phyloP scores from a whole-genome alignment of 2,888 invertebrate genomes.

The Synanthedon myopaeformis region DNA sequence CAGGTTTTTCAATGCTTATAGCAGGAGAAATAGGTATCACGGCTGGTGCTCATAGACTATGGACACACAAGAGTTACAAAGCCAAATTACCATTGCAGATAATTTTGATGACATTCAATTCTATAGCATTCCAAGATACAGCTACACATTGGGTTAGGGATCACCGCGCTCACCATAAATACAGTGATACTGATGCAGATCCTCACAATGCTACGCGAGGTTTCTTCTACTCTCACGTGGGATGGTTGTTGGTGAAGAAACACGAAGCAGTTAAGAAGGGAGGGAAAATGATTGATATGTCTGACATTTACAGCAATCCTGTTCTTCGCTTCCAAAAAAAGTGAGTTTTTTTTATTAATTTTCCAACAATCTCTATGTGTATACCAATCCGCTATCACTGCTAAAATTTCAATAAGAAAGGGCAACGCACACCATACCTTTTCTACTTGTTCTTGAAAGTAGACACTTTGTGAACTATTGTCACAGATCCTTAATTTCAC shows the following conservation, averaged over 20 bases:
- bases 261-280: slow-evolving; percentile 78
- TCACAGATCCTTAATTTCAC: too few species aligned
- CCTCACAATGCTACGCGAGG: slow-evolving; percentile 83
- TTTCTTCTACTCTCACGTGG: slow-evolving; percentile 86
- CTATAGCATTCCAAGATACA: slow-evolving; percentile 54
- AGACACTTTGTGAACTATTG: too few species aligned
- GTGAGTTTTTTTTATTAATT: slow-evolving; percentile 33
- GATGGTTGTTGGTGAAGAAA: slow-evolving; percentile 83
- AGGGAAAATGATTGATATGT: slow-evolving; percentile 77
- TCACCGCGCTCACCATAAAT: slow-evolving; percentile 80
- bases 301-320: slow-evolving; percentile 77
- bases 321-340: slow-evolving; percentile 78
- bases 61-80: slow-evolving; percentile 31
- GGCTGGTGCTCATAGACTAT: slow-evolving; percentile 30
- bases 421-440: not conserved
- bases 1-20: slow-evolving; percentile 17
- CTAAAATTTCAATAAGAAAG: not conserved
- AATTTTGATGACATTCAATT: slow-evolving; percentile 27
- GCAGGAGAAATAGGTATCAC: slow-evolving; percentile 26
- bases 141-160: slow-evolving; percentile 72
- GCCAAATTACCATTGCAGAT: slow-evolving; percentile 28
- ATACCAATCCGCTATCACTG: not conserved
- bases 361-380: too few species aligned
- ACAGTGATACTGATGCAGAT: slow-evolving; percentile 80
- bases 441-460: too few species aligned